Conservation (phyloP, 2,113 vertebrate genomes). For the Menura novaehollandiae region DNA sequence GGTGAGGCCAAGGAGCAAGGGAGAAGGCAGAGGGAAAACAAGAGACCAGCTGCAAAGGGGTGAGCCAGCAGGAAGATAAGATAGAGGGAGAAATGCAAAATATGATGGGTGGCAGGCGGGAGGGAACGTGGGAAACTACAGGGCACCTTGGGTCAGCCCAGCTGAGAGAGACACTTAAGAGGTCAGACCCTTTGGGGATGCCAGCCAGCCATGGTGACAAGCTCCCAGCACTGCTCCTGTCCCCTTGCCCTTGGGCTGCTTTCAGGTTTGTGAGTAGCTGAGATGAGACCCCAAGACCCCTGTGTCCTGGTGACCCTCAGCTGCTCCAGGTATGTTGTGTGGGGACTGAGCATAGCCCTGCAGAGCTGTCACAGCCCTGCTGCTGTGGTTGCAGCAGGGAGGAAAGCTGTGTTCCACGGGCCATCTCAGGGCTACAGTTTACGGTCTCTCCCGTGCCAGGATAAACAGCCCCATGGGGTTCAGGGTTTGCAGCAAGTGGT, state of each 20-base stretch:
- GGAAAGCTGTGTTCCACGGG: rapidly evolving
- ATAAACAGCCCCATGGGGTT: constrained; percentile 8
- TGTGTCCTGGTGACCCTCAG: not conserved
- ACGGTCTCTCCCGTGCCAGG: not conserved
- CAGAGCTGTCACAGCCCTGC: not conserved
- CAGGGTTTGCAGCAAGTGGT: not conserved
- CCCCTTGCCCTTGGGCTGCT: not conserved
- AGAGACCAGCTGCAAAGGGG: constrained; percentile 50
- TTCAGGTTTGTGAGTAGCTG: not conserved
- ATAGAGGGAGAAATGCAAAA: constrained; percentile 62
- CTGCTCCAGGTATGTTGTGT: not conserved
- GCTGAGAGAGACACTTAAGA: not conserved
- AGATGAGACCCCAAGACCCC: not conserved
- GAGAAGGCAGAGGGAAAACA: constrained; percentile 31
- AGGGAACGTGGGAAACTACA: constrained; percentile 10
- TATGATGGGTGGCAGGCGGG: not conserved
- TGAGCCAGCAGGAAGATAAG: constrained; percentile 1
- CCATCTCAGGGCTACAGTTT: not conserved
- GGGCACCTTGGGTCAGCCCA: not conserved
- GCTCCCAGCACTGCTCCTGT: rapidly evolving
- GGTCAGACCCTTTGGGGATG: not conserved
- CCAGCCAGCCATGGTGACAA: not conserved
- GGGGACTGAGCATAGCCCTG: not conserved
- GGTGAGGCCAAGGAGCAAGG: constrained; percentile 18
- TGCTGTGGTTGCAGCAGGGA: not conserved